These are phyloP conservation scores for Bungarus multicinctus DNA, from an alignment of 2,113 vertebrate genomes.

Conservation along the genomic window DNA sequence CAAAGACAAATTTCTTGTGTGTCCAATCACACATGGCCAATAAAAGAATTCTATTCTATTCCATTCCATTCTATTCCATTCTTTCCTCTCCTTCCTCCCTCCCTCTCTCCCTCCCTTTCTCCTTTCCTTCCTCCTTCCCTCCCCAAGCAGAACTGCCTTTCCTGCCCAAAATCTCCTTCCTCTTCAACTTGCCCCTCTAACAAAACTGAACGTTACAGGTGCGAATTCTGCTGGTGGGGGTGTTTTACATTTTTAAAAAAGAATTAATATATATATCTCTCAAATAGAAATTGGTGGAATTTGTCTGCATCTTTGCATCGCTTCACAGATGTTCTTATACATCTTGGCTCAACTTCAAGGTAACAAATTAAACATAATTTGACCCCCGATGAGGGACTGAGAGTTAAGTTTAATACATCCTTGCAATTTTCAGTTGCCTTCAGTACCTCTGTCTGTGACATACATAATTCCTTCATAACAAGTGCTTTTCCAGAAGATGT, in stretches of 20 bases:
- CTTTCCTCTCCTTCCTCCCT: too few relatives aligned
- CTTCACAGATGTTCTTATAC: constrained; percentile 60
- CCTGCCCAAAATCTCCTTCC: background rate
- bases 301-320: constrained; percentile 53
- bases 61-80: too few relatives aligned
- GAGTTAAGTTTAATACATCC: constrained; percentile 54
- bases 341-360: constrained; percentile 59
- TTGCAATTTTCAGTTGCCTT: constrained; percentile 63
- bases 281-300: constrained; percentile 48
- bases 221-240: constrained; percentile 43
- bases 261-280: constrained; percentile 59
- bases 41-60: too few relatives aligned
- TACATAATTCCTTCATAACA: constrained; percentile 77
- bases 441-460: constrained; percentile 63
- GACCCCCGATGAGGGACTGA: constrained; percentile 74
- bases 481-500: constrained; percentile 77
- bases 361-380: constrained; percentile 74
- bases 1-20: too few relatives aligned
- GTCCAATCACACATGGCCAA: too few relatives aligned
- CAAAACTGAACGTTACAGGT: background rate
- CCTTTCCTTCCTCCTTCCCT: background rate
- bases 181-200: background rate
- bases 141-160: background rate
- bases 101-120: too few relatives aligned
- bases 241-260: background rate